Conservation (phyloP, 1,140 invertebrate species). For the Calliphora vicina region DNA sequence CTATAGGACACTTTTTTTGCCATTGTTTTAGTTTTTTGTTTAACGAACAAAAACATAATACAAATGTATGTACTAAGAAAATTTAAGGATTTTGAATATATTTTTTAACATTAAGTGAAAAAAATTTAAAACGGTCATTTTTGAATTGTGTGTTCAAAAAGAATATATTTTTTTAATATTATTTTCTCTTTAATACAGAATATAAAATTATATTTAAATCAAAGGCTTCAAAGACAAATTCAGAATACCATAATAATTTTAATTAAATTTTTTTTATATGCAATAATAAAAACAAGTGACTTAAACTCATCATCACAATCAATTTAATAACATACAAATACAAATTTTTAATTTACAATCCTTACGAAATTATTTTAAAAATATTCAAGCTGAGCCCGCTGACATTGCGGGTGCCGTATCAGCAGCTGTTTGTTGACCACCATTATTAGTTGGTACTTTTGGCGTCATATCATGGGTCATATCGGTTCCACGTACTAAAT, state of each 20-base stretch:
- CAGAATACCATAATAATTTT: too few species aligned
- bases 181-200: too few species aligned
- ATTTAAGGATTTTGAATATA: neutral
- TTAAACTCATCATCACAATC: too few species aligned
- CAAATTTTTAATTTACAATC: neutral
- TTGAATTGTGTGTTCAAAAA: neutral
- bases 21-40: neutral
- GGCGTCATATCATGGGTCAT: neutral
- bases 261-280: too few species aligned
- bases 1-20: neutral
- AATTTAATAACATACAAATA: neutral
- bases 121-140: neutral
- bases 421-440: neutral
- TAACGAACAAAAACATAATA: neutral
- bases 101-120: neutral
- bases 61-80: neutral
- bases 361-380: too few species aligned
- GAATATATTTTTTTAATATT: too few species aligned
- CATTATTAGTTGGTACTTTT: neutral
- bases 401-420: neutral
- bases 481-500: slow-evolving; percentile 53
- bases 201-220: too few species aligned
- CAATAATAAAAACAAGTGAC: too few species aligned
- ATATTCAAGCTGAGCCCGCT: neutral
- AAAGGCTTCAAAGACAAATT: too few species aligned